Conservation (phyloP, 1,140 invertebrate species). For the Drosophila sp. region DNA sequence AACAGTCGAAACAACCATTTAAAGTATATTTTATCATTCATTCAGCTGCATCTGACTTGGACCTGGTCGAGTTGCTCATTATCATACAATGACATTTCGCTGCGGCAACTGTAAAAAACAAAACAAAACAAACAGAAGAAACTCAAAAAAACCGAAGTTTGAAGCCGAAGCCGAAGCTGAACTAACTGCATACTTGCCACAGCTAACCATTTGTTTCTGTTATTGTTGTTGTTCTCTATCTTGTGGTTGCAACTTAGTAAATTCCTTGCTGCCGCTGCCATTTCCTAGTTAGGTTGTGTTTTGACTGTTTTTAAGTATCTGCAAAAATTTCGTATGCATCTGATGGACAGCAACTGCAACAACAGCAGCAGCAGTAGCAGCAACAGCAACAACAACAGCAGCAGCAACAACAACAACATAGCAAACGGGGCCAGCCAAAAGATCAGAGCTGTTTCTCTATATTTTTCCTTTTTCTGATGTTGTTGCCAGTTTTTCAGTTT, state of each 20-base stretch:
- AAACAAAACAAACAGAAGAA: conserved; percentile 12
- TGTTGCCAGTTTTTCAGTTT: conserved; percentile 17
- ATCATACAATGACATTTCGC: conserved; percentile 83
- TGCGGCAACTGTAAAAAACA: conserved; percentile 59
- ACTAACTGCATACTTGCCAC: conserved; percentile 65
- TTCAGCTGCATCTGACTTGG: conserved; percentile 78
- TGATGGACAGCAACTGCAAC: conserved; percentile 73
- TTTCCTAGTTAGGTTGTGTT: conserved; percentile 76
- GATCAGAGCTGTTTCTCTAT: conserved; percentile 61
- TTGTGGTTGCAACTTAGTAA: conserved; percentile 32
- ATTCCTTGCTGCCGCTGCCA: conserved; percentile 62
- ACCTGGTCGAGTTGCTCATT: conserved; percentile 67
- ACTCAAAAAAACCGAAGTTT: background rate
- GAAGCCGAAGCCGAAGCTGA: conserved; percentile 21
- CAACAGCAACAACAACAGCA: conserved; percentile 42
- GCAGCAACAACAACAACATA: conserved; percentile 55
- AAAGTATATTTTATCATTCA: conserved; percentile 83
- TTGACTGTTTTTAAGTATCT: conserved; percentile 78
- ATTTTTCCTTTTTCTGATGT: conserved; percentile 14
- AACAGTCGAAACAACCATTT: conserved; percentile 81
- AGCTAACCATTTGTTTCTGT: conserved; percentile 62
- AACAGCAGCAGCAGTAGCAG: conserved; percentile 44
- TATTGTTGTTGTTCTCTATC: conserved; percentile 10
- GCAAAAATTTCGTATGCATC: conserved; percentile 79
- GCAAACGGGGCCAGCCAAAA: conserved; percentile 68